A percentile compares a stretch with the other conserved stretches of the same genome.
Conservation (phyloP, 2,797 vertebrate genomes). For the Sebastes iracundus region DNA sequence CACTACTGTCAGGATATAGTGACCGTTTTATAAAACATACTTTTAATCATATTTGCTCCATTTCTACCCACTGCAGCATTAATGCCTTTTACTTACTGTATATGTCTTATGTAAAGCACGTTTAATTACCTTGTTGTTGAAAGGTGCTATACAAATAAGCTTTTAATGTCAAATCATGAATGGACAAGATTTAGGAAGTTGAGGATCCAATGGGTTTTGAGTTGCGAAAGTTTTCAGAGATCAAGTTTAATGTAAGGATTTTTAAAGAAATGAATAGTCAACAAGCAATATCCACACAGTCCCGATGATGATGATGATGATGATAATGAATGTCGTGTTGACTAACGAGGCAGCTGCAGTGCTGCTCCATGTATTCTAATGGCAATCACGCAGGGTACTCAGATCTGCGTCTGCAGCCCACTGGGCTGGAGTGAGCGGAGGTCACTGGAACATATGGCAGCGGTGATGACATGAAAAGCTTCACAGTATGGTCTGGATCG, state of each 20-base stretch:
- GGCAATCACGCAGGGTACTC: not conserved
- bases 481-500: slow-evolving; percentile 29
- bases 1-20: too few relatives aligned
- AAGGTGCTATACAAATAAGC: not conserved
- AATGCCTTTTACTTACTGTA: not conserved
- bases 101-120: not conserved
- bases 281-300: not conserved
- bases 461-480: slow-evolving; percentile 10
- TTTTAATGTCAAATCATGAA: not conserved
- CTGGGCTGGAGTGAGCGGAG: slow-evolving; percentile 11
- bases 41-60: too few relatives aligned
- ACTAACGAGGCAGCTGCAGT: not conserved
- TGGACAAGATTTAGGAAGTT: not conserved
- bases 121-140: not conserved
- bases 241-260: not conserved
- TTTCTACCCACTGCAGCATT: too few relatives aligned
- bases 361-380: slow-evolving; percentile 7
- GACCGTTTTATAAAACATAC: too few relatives aligned
- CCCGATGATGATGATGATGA: not conserved
- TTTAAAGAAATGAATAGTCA: not conserved
- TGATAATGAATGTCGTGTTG: not conserved
- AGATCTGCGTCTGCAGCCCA: not conserved
- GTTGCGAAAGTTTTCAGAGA: not conserved
- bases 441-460: slow-evolving; percentile 31
- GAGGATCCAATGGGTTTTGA: not conserved